A percentile compares a stretch with the other conserved stretches of the same genome.
Conservation (phyloP, 2,113 vertebrate species). For the Sarotherodon lohbergeri region DNA sequence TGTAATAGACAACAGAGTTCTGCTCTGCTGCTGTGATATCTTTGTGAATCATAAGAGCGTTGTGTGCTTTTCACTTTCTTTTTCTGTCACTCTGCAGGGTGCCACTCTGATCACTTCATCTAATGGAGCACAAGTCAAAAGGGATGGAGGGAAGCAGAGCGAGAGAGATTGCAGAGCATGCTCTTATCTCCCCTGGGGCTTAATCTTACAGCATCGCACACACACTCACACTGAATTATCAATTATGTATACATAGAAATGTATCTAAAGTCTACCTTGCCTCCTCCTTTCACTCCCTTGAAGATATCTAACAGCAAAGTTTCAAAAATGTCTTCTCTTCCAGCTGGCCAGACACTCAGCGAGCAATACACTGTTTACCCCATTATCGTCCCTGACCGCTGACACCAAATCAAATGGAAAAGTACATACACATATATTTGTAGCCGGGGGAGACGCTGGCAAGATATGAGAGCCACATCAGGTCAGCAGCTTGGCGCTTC, state of each 20-base stretch:
- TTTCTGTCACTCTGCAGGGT: neutral
- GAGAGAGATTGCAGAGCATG: neutral
- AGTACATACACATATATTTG: constrained; percentile 9
- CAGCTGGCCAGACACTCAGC: neutral
- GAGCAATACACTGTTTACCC: constrained; percentile 1
- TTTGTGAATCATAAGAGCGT: neutral
- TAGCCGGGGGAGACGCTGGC: neutral
- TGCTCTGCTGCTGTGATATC: neutral
- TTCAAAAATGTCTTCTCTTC: neutral
- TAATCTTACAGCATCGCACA: neutral
- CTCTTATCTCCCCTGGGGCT: neutral
- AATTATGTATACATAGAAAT: neutral
- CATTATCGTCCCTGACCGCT: constrained; percentile 35
- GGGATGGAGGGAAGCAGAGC: neutral
- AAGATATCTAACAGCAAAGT: neutral
- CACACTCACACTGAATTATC: neutral
- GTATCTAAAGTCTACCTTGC: neutral
- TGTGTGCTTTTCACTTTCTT: neutral
- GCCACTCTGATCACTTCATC: constrained; percentile 21
- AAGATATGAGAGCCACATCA: constrained; percentile 37
- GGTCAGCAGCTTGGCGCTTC: constrained; percentile 19
- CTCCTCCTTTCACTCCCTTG: neutral
- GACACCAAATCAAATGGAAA: constrained; percentile 53
- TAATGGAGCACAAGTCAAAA: constrained; percentile 14
- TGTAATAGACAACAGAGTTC: neutral